Base-by-base conservation (phyloP, 2,888 invertebrate species). In the Spodoptera littoralis region DNA sequence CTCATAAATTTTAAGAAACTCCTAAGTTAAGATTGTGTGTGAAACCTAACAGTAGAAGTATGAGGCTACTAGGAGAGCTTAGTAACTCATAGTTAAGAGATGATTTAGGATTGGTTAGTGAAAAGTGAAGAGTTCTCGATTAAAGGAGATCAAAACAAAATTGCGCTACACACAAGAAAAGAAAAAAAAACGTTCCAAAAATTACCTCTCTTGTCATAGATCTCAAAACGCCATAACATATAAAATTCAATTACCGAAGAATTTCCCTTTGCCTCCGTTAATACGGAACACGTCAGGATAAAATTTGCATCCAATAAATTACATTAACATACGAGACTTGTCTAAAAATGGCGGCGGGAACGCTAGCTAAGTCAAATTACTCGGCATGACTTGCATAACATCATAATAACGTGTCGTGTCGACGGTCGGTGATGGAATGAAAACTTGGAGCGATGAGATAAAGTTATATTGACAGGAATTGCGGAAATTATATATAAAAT, bases 231-330 rank as follows among this genome's bases (percentile, higher is more conserved):
- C 12, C 46, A 58, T 50, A 72, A 58, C 49, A 44, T 72, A 45
- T 58, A 65, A 44, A 49, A 68, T 49, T 27, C 9, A 46, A 66
- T 55, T 41, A 57, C 11, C 8, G 13, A 30, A 12, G 24, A 27
- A 22, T 36, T 18, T 22, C 47, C 9, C 11, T 56, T 64, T 5
- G 56, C 57, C 43, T 42, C 22, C 43, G 48, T 48, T 43, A 62
- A 69, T 57, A 44, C 52, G 48, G 30, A 73, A 45, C 43, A 13
- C 53, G 27, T 30, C 27, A 57, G 52, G 48, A 70, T 73, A 60
- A 54, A 54, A 73, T 74, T 74, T 58, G 70, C 74, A 58, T 62
- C 27, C 50, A 61, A 68, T 70, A 57, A 68, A 68, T 73, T 62
- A 62, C 42, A 70, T 61, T 61, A 54, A 42, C 61, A 73, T 61